Evolutionary conservation across 2,113 vertebrate species (phyloP), one percentile per base, ranked within the genome.

Genomic region (Xyliphius kryptos): DNA sequence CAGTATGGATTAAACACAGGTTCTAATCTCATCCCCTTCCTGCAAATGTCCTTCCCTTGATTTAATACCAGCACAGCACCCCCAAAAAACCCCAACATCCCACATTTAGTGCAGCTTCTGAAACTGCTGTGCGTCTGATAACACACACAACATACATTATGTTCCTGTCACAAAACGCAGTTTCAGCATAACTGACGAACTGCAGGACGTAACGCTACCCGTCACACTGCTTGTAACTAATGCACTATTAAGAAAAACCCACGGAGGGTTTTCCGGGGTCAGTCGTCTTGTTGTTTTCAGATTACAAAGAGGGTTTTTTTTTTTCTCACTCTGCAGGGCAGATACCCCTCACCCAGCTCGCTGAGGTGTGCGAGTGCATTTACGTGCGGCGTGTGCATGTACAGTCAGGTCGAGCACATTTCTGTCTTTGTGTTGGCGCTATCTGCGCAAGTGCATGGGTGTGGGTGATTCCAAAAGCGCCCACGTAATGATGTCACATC

Each of bases 401-500:
- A 57, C 26, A 48, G 16, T 65, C 67, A 69, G 58, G 60, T 56
- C 66, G 56, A 0, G 48, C 67, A 56, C 67, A 32, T 43, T 54
- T 53, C 10, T 8, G 40, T 16, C 8, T 63, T 56, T 20, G 46
- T 26, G 22, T 68, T 26, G 43, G 54, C 40, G 53, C 46, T 67
- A 67, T 66, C 66, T 67, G 56, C 61, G 55, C 49, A 68, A 59
- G 56, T 41, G 46, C 61, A 66, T 72, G 76, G 72, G 71, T 10
- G 72, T 76, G 72, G 69, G 74, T 76, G 74, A 78, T 72, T 78
- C 77, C 77, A 37, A 67, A 50, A 37, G 53, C 67, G 21, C 77
- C 74, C 71, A 78, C 77, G 20, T 61, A 60, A 69, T 76, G 77
- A 76, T 72, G 77, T 78, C 77, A 77, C 66, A 55, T 64, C 63